Base-by-base conservation (phyloP, 2,797 vertebrate genomes). In the Eleutherodactylus coqui region DNA sequence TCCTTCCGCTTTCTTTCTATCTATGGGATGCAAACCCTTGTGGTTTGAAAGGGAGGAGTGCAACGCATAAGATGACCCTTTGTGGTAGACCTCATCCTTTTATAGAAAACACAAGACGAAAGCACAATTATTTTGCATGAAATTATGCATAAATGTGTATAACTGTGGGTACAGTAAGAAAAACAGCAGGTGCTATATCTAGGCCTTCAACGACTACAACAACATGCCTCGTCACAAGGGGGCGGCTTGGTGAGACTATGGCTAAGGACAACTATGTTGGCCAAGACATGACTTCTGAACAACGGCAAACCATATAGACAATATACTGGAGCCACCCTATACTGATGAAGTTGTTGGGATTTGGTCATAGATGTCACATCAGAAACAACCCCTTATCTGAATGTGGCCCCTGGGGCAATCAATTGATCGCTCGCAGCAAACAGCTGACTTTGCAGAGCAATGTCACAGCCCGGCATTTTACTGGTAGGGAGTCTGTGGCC, bases 41-140 rank as follows among this genome's bases (percentile, higher is more conserved):
- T 41, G 36, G 9, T 8, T 38, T 14, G 38, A 13, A 2, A 24
- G 24, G 36, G 21, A 9, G 17, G 9, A 0, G 38, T 43, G 41
- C 41, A 73, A 27, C 11, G 21, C 2, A 45, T 45, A 10, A 73
- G 69, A 27, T n/a, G 24, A 43, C 11, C 0, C 24, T 43, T 8
- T 58, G 36, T 27, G 76, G 53, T 58, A 17, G 34, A 53, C 76
- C 8, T 10, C 76, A 27, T 16, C n/a, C 53, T 27, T 78, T 79
- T 79, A 79, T 55, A 53, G 36, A 79, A 77, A 77, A 34, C 21
- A 77, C 49, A 77, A n/a, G 21, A 77, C 49, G 75, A 77, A 79
- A 41, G 53, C 76, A 60, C 76, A 60, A 79, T 60, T 29, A 79
- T 79, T 41, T 79, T 79, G 53, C 76, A 79, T 41, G 76, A 13